Conservation (phyloP, 2,113 vertebrate species). For the Anhinga rufa region DNA sequence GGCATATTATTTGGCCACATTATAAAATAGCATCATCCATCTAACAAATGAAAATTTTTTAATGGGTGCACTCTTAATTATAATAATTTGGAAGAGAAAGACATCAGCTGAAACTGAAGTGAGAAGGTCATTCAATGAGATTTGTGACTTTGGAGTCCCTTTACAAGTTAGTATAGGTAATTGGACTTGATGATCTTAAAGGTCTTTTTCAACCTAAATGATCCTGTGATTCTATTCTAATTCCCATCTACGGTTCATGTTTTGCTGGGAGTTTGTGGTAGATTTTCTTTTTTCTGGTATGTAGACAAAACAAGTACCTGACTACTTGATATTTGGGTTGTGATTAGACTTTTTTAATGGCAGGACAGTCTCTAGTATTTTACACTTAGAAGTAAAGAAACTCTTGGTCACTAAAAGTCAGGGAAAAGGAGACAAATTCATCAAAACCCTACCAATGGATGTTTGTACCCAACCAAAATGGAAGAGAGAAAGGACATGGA, state of each 20-base stretch:
- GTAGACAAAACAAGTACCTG: background rate
- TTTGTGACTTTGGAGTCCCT: slow-evolving; percentile 21
- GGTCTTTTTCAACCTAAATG: background rate
- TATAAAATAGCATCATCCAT: slow-evolving; percentile 60
- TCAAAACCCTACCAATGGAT: background rate
- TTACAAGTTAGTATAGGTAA: background rate
- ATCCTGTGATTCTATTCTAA: background rate
- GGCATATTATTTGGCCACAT: slow-evolving; percentile 47
- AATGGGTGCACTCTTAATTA: slow-evolving; percentile 52
- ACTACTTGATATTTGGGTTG: background rate
- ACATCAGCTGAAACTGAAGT: slow-evolving; percentile 46
- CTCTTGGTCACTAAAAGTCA: background rate
- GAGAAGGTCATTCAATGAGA: slow-evolving; percentile 42
- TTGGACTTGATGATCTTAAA: background rate
- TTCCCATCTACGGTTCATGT: background rate
- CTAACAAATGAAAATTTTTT: slow-evolving; percentile 59
- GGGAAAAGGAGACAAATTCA: background rate
- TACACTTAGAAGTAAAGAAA: background rate
- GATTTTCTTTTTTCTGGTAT: background rate
- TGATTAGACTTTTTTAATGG: background rate
- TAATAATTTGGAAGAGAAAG: slow-evolving; percentile 54
- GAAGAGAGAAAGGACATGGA: background rate
- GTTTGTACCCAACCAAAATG: background rate
- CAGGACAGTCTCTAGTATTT: background rate
- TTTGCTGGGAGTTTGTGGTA: background rate